Percentiles rank a stretch among this genome's conserved stretches.
Conservation (phyloP, 2,797 vertebrate genomes). For the Lagodon rhomboides region DNA sequence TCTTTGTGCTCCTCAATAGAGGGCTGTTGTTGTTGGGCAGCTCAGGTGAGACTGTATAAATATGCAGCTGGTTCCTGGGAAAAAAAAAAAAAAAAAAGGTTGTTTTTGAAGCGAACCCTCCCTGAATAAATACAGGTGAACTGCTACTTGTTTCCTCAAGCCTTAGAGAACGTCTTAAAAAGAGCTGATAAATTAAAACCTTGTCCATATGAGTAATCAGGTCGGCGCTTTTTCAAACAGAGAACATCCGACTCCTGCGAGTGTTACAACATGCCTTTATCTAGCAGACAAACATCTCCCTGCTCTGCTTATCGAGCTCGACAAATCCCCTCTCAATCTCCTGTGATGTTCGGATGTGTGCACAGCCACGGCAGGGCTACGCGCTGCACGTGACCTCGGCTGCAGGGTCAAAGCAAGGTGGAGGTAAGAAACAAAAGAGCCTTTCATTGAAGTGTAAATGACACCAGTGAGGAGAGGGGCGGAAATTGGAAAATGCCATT, state of each 20-base stretch:
- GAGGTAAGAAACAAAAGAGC: slow-evolving; percentile 41
- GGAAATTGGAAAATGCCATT: slow-evolving; percentile 48
- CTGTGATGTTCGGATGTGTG: slow-evolving; percentile 27
- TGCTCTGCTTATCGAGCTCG: not conserved
- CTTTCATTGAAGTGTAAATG: slow-evolving; percentile 45
- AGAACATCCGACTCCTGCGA: not conserved
- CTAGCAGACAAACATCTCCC: slow-evolving; percentile 26
- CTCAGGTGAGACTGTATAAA: slow-evolving; percentile 26
- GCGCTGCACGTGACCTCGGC: slow-evolving; percentile 24
- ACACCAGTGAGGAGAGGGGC: slow-evolving; percentile 23
- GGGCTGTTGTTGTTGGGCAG: not conserved
- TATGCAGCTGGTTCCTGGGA: not conserved
- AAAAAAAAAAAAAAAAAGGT: not conserved
- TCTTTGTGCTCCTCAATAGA: not conserved
- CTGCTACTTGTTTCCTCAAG: slow-evolving; percentile 13
- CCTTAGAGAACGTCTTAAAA: not conserved
- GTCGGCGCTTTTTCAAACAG: not conserved
- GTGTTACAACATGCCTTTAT: not conserved
- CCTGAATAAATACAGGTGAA: slow-evolving; percentile 30
- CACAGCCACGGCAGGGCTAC: not conserved
- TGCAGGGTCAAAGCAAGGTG: slow-evolving; percentile 35
- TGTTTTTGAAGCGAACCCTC: slow-evolving; percentile 10
- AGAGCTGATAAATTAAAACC: not conserved
- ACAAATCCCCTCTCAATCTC: slow-evolving; percentile 17
- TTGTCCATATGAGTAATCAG: not conserved